Percentiles rank a stretch among this genome's conserved stretches.
Evolutionary conservation across 2,113 vertebrate genomes (phyloP).

Genomic region (Sinocyclocheilus maitianheensis): DNA sequence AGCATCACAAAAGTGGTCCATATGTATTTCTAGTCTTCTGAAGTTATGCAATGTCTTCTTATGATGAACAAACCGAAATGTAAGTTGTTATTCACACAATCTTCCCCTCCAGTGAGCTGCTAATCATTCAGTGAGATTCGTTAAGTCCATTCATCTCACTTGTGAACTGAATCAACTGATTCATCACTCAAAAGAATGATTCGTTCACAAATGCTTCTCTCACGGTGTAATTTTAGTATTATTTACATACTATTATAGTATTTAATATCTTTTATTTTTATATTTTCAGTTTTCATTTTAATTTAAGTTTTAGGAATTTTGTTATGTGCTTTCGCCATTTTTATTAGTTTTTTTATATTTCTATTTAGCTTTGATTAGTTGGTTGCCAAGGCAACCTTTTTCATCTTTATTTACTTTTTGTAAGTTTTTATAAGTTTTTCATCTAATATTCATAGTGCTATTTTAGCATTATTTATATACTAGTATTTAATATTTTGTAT

Average conservation of each 20-base stretch:
- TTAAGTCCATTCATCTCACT: not conserved
- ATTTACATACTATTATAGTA: not conserved
- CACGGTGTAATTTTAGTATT: not conserved
- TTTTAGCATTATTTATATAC: too few relatives aligned
- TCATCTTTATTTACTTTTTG: too few relatives aligned
- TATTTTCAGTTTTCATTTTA: too few relatives aligned
- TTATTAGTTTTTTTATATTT: too few relatives aligned
- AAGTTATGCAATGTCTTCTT: not conserved
- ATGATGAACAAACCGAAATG: not conserved
- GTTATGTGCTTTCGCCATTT: too few relatives aligned
- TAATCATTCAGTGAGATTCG: not conserved
- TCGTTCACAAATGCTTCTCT: not conserved
- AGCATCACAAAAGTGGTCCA: not conserved
- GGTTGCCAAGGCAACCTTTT: too few relatives aligned
- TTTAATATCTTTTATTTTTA: too few relatives aligned
- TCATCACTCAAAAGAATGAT: not conserved
- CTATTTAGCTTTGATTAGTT: too few relatives aligned
- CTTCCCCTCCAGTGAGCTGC: not conserved
- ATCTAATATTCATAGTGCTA: too few relatives aligned
- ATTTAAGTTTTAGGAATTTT: too few relatives aligned
- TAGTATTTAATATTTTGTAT: too few relatives aligned
- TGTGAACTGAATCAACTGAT: not conserved
- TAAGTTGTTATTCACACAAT: not conserved
- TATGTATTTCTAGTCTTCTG: not conserved
- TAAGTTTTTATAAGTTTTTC: too few relatives aligned